Percentiles rank a stretch among this genome's conserved stretches.
Evolutionary conservation across 2,888 invertebrate species (phyloP).

Genomic region (Pterobdella sp.): DNA sequence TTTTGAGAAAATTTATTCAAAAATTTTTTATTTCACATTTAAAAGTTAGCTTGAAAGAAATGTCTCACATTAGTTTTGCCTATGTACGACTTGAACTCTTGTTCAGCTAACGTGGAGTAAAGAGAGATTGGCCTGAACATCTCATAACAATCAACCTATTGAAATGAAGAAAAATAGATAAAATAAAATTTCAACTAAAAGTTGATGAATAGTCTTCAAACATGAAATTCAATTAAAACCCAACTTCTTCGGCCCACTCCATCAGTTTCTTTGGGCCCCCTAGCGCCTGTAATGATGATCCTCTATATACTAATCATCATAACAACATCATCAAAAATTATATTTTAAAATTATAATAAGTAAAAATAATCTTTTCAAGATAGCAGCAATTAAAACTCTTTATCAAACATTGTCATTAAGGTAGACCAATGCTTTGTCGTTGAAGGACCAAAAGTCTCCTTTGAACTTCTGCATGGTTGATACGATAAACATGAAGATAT

Average conservation of each 20-base stretch:
- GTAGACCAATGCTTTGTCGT: slow-evolving; percentile 47
- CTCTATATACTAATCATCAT: no score
- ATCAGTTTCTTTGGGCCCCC: slow-evolving; percentile 48
- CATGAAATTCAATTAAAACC: no score
- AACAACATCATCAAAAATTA: no score
- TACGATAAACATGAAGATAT: neutral
- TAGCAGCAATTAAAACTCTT: no score
- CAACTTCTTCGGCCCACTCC: slow-evolving; percentile 46
- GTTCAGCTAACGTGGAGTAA: slow-evolving; percentile 47
- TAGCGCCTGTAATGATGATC: no score
- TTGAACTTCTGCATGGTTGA: slow-evolving; percentile 42
- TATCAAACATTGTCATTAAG: slow-evolving; percentile 42
- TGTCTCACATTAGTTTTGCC: slow-evolving; percentile 44
- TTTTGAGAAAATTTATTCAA: neutral
- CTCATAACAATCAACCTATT: slow-evolving; percentile 37
- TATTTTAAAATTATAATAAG: no score
- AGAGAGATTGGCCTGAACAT: slow-evolving; percentile 47
- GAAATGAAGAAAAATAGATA: neutral
- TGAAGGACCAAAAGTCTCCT: slow-evolving; percentile 49
- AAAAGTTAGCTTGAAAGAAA: neutral
- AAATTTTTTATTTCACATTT: neutral
- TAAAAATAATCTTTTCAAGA: no score
- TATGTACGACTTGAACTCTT: slow-evolving; percentile 45
- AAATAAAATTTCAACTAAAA: neutral
- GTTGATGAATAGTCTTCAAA: no score